A percentile compares a stretch with the other conserved stretches of the same genome.
phyloP scores from a whole-genome alignment of 2,113 vertebrate genomes.

The Carassius carassius region DNA sequence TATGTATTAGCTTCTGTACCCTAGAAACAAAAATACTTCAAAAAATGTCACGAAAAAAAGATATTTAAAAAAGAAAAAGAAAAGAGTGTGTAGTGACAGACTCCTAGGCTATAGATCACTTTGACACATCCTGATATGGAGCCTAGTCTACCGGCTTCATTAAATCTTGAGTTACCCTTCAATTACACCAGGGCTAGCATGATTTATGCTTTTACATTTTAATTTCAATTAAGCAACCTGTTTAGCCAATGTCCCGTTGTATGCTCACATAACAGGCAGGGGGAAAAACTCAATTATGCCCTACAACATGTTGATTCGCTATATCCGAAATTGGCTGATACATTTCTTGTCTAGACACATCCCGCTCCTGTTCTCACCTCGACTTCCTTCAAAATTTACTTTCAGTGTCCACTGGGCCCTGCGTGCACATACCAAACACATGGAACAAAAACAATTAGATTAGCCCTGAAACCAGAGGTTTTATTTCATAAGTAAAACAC shows the following conservation, averaged over 20 bases:
- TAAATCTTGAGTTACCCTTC: conserved; percentile 70
- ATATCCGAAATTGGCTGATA: conserved; percentile 68
- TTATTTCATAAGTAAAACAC: conserved; percentile 38
- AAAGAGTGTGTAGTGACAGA: conserved; percentile 36
- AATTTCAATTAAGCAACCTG: conserved; percentile 74
- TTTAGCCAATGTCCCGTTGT: conserved; percentile 62
- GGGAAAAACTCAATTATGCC: conserved; percentile 70
- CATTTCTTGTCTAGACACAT: conserved; percentile 72
- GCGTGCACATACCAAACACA: conserved; percentile 12
- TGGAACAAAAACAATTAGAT: conserved; percentile 34
- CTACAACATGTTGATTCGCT: conserved; percentile 53
- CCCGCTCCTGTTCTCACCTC: conserved; percentile 62
- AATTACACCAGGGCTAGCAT: conserved; percentile 70
- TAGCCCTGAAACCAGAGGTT: conserved; percentile 33
- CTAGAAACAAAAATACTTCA: neutral
- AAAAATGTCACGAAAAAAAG: neutral
- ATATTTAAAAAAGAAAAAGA: neutral
- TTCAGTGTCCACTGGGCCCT: conserved; percentile 63
- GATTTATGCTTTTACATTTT: conserved; percentile 77
- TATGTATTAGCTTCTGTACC: neutral
- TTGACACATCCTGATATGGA: conserved; percentile 70
- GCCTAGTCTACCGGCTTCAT: conserved; percentile 64
- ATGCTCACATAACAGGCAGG: conserved; percentile 63
- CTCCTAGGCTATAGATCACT: conserved; percentile 69
- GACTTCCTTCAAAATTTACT: conserved; percentile 66